Evolutionary conservation across 2,113 vertebrate genomes (phyloP).

Genomic region (Ellobius talpinus): DNA sequence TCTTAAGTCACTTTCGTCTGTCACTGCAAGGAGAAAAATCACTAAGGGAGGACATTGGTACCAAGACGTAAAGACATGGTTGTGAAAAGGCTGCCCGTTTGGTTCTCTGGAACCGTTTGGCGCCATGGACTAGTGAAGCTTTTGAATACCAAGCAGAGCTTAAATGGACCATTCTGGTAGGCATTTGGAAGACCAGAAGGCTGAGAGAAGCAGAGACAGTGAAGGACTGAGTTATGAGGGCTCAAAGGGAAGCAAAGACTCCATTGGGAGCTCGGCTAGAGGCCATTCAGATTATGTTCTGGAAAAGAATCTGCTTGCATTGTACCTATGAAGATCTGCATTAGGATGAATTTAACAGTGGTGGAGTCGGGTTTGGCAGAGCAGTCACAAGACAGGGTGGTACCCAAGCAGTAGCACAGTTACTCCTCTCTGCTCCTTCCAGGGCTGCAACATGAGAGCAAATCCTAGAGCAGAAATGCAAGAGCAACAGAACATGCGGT

Average conservation of each 20-base stretch:
- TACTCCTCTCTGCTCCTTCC: neutral
- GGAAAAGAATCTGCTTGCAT: neutral
- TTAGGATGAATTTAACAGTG: neutral
- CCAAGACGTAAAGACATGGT: neutral
- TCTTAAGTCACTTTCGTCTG: neutral
- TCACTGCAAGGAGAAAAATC: neutral
- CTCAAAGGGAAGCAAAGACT: neutral
- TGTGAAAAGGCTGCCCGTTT: neutral
- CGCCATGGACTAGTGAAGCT: neutral
- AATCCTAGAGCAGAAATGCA: neutral
- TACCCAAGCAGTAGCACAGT: rapidly evolving
- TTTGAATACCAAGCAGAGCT: neutral
- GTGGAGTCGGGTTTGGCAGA: neutral
- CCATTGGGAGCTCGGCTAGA: neutral
- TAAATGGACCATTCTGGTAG: neutral
- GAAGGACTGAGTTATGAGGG: neutral
- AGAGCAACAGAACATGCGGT: neutral
- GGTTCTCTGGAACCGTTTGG: neutral
- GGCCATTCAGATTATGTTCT: neutral
- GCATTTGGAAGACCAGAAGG: neutral
- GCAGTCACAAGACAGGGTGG: neutral
- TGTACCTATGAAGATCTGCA: too few relatives aligned
- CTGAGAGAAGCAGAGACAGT: neutral
- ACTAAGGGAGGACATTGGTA: neutral
- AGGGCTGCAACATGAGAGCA: neutral